Base-by-base conservation (phyloP, 2,113 vertebrate species). In the Leptocoma aspasia region DNA sequence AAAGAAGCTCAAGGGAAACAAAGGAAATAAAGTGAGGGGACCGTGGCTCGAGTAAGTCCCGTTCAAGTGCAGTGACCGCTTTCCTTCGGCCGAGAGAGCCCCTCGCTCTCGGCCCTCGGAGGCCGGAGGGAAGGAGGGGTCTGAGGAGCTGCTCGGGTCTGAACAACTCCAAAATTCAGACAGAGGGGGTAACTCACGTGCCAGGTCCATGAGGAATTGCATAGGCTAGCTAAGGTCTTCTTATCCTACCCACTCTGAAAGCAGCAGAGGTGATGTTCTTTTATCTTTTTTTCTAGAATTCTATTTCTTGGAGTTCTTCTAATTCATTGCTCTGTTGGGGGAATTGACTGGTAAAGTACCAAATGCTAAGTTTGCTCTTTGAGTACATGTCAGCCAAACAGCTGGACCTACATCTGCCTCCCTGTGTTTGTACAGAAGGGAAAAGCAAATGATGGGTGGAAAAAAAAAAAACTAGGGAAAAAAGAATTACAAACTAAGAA, bases 171-270 rank as follows among this genome's bases (percentile, higher is more conserved):
- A 7, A 2, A 26, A 33, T 20, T 26, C 37, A 24, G 49, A 24
- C 10, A 16, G 2, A 61, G 19, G 22, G 20, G 14, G n/a, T 10
- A 53, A 33, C 28, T 22, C 11, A 0, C 3, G 0, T n/a, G 24
- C 49, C 39, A 19, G 31, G 11, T 47, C 22, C 2, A 0, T 26
- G 5, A 39, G 42, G 50, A 69, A 14, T 11, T 70, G 50, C 19
- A 13, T 5, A 60, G 56, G 37, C 18, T 64, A 28, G 13, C 26
- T 27, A 6, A 30, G 30, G 50, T 16, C 65, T n/a, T 45, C 63
- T 11, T 39, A 28, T 13, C 13, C 18, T 28, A 2, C 6, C 8
- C 7, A 0, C 10, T 7, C 26, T 26, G 37, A 54, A 76, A 53
- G 33, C 10, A 4, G 15, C 7, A 13, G 31, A 27, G 16, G 5